phyloP scores from a whole-genome alignment of 2,888 invertebrate species.

The Drosophila borealis region DNA sequence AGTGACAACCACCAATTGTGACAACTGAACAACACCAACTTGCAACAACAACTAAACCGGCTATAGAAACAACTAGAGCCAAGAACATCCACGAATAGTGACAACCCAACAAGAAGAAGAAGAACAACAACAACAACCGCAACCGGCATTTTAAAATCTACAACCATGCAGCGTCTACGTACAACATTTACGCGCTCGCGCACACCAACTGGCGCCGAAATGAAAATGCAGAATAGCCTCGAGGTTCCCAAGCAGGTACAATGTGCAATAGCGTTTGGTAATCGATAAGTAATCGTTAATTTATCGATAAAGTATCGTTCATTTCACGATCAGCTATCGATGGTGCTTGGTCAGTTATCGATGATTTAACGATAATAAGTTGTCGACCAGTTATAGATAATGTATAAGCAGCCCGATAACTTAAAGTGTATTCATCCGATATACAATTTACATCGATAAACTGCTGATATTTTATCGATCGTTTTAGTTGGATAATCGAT shows the following conservation, averaged over 20 bases:
- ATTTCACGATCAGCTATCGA: slow-evolving; percentile 1
- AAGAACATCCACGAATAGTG: not conserved
- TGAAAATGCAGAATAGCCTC: slow-evolving; percentile 96
- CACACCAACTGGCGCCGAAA: slow-evolving; percentile 95
- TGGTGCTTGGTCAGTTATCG: not conserved
- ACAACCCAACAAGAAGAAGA: not conserved
- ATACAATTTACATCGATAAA: not conserved
- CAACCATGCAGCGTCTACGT: slow-evolving; percentile 87
- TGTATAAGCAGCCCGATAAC: not conserved
- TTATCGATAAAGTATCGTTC: not conserved
- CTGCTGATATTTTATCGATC: slow-evolving; percentile 2
- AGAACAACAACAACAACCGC: slow-evolving; percentile 2
- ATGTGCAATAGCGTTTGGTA: not conserved
- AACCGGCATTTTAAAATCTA: slow-evolving; percentile 11
- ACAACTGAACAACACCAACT: not conserved
- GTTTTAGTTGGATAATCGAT: not conserved
- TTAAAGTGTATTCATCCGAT: not conserved
- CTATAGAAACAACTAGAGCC: not conserved
- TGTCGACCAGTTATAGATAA: slow-evolving; percentile 7
- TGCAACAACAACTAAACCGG: not conserved
- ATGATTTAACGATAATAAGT: not conserved
- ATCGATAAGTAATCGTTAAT: slow-evolving; percentile 1
- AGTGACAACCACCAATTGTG: not conserved
- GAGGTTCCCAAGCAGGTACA: slow-evolving; percentile 94
- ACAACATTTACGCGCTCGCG: slow-evolving; percentile 94